Conservation (phyloP, 2,797 vertebrate genomes). For the Meriones psammophilus region DNA sequence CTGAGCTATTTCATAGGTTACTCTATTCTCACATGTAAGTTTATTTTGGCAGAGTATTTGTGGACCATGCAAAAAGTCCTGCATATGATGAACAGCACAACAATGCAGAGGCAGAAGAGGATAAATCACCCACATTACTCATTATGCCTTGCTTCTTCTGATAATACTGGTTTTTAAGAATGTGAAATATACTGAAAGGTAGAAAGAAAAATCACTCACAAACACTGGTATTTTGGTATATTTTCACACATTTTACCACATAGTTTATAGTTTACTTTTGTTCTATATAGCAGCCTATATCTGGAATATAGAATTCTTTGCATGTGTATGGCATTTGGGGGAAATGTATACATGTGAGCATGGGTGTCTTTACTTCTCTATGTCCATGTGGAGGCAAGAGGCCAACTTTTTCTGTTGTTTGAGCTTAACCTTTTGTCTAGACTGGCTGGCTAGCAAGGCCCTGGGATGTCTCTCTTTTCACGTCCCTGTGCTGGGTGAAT, state of each 20-base stretch:
- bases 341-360: not conserved
- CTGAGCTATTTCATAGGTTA: not conserved
- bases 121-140: too few relatives aligned
- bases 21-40: not conserved
- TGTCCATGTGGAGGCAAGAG: not conserved
- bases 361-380: not conserved
- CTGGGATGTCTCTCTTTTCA: too few relatives aligned
- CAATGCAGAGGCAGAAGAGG: too few relatives aligned
- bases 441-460: too few relatives aligned
- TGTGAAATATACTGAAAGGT: too few relatives aligned
- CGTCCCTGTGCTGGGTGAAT: too few relatives aligned
- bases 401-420: not conserved
- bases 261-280: not conserved
- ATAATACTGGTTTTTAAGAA: too few relatives aligned
- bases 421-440: not conserved
- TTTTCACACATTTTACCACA: constrained; percentile 1
- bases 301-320: not conserved
- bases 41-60: too few relatives aligned
- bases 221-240: not conserved
- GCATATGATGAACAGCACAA: too few relatives aligned
- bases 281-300: not conserved
- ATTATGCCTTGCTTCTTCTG: too few relatives aligned
- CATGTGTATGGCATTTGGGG: not conserved
- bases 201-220: too few relatives aligned
- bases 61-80: too few relatives aligned